A percentile compares a stretch with the other conserved stretches of the same genome.
Conservation (phyloP, 2,888 invertebrate species). For the Polydesmus complanatus region DNA sequence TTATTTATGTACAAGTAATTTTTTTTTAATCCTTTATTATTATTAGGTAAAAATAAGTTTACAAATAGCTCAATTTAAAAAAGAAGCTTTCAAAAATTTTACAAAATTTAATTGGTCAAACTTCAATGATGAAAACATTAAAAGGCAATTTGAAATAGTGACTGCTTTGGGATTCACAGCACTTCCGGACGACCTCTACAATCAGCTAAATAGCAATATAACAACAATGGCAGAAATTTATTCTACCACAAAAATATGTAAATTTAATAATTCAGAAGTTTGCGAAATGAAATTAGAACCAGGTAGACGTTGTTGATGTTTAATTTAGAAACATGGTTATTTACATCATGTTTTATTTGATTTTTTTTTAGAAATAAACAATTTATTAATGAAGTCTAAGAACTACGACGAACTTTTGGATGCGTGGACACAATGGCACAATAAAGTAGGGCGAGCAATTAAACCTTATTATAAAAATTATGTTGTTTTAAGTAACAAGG, state of each 20-base stretch:
- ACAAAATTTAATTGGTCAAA: conserved; percentile 54
- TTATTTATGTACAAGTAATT: not conserved
- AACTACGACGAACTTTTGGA: conserved; percentile 25
- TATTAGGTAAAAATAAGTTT: conserved; percentile 2
- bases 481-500: conserved; percentile 31
- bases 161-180: conserved; percentile 72
- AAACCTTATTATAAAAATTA: conserved; percentile 28
- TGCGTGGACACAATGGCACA: conserved; percentile 24
- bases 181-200: conserved; percentile 51
- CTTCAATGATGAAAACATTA: conserved; percentile 52
- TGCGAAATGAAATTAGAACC: conserved; percentile 20
- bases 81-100: conserved; percentile 59
- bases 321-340: not conserved
- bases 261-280: conserved; percentile 35
- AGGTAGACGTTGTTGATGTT: conserved; percentile 12
- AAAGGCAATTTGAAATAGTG: conserved; percentile 57
- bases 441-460: conserved; percentile 28
- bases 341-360: not conserved
- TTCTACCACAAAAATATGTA: conserved; percentile 61
- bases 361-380: conserved; percentile 21
- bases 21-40: not conserved
- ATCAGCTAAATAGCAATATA: not conserved
- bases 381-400: conserved; percentile 18
- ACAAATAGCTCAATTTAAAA: conserved; percentile 23
- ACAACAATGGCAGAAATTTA: conserved; percentile 58